Percentiles rank a stretch among this genome's conserved stretches.
Conservation (phyloP, 2,888 invertebrate species). For the Lepidocyrtoides sp. region DNA sequence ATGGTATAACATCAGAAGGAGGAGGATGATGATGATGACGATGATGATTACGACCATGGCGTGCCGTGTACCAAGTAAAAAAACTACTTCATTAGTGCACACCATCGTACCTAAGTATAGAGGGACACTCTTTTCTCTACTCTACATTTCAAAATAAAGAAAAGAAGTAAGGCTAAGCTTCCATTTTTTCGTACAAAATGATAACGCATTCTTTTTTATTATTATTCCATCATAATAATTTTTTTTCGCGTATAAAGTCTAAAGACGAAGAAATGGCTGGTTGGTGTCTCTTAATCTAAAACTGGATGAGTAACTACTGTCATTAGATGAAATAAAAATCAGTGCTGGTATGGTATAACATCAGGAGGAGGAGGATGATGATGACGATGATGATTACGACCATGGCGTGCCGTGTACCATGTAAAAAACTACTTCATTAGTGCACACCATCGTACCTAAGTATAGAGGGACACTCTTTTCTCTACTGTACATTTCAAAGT, state of each 20-base stretch:
- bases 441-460: conserved; percentile 21
- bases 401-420: background rate
- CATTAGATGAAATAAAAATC: conserved; percentile 51
- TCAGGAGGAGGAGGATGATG: conserved; percentile 3
- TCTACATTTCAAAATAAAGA: background rate
- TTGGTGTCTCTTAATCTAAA: conserved; percentile 52
- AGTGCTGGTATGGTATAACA: conserved; percentile 35
- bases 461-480: background rate
- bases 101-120: background rate
- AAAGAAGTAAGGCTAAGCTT: background rate
- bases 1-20: conserved; percentile 23
- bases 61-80: conserved; percentile 2
- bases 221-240: conserved; percentile 44
- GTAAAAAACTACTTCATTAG: conserved; percentile 57
- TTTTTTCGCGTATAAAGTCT: conserved; percentile 7
- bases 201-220: conserved; percentile 32
- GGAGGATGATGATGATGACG: background rate
- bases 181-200: background rate
- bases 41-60: background rate
- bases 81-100: conserved; percentile 58
- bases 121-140: background rate
- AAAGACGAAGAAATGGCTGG: background rate
- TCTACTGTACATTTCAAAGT: background rate
- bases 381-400: background rate
- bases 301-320: conserved; percentile 49